Conservation (phyloP, 2,797 vertebrate species). For the Dromococcyx pavoninus region DNA sequence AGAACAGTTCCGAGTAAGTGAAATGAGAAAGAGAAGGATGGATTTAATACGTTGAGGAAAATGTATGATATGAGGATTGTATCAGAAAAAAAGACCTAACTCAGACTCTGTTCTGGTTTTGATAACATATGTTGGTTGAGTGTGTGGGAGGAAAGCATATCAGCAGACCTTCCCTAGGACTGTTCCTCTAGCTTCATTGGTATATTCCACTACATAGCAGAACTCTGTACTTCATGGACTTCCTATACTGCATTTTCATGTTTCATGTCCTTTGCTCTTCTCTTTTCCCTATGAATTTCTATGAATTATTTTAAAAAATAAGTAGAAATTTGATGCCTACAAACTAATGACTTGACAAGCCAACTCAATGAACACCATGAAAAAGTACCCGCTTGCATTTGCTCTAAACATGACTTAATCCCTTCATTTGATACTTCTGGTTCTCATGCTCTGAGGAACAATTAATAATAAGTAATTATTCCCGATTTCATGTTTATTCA, state of each 20-base stretch:
- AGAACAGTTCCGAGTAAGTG: background rate
- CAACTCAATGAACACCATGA: background rate
- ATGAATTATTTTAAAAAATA: background rate
- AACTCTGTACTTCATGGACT: background rate
- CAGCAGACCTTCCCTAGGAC: background rate
- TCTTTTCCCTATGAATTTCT: background rate
- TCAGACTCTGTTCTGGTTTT: background rate
- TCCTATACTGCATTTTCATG: background rate
- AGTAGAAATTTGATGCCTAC: background rate
- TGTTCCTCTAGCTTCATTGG: background rate
- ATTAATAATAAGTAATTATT: background rate
- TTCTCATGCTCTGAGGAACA: background rate
- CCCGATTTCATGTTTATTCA: background rate
- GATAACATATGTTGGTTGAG: fast-evolving
- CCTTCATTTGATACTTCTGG: background rate
- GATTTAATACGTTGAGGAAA: background rate
- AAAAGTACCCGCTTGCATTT: background rate
- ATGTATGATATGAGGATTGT: background rate
- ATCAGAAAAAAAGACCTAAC: background rate
- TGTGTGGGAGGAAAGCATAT: fast-evolving
- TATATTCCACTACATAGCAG: background rate
- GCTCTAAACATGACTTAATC: background rate
- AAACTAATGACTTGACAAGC: background rate
- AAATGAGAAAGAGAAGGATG: background rate
- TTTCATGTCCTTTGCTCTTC: background rate